Base-by-base conservation (phyloP, 2,888 invertebrate genomes). In the Zele albiditarsus region DNA sequence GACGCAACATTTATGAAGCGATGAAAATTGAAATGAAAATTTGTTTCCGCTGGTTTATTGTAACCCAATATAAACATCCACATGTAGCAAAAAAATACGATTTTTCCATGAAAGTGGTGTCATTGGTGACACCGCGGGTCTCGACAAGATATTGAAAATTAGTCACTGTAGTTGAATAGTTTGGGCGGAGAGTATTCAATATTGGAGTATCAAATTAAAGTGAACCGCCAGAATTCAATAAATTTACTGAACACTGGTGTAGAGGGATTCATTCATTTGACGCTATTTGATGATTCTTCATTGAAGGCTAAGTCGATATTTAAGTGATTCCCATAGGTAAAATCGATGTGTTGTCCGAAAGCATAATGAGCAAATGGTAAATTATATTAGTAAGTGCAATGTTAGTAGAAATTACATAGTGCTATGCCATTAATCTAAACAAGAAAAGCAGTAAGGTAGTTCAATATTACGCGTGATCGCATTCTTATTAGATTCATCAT, bases 401-500 rank as follows among this genome's bases (percentile, higher is more conserved):
- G 53, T 20, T 20, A 5, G 53, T n/a, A 10, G 5, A 23, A 8
- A 53, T 53, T 1, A 1, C 14, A n/a, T 28, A 14, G 28, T 60
- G 14, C 16, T 28, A 60, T 28, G 25, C 5, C n/a, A 46, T 46
- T 1, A 66, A 66, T 46, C 14, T 14, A 14, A 14, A 25, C 8
- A 6, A 33, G 25, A 46, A 23, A 66, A 25, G 31, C 3, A 46
- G 16, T 16, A 67, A 5, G 3, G 14, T 5, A 31, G 71, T 68
- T 75, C 62, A 75, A 58, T 33, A 53, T 71, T 75, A 62, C 68
- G 63, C 67, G 53, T 75, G 75, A 75, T 75, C 71, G 68, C 62
- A 71, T 63, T 67, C 66, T 67, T 38, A 75, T 60, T 68, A 68
- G 46, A 75, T 71, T 68, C 71, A 75, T 68, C 67, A 75, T 70